Conservation (phyloP, 2,888 invertebrate species). For the Oxyscelio sp. region DNA sequence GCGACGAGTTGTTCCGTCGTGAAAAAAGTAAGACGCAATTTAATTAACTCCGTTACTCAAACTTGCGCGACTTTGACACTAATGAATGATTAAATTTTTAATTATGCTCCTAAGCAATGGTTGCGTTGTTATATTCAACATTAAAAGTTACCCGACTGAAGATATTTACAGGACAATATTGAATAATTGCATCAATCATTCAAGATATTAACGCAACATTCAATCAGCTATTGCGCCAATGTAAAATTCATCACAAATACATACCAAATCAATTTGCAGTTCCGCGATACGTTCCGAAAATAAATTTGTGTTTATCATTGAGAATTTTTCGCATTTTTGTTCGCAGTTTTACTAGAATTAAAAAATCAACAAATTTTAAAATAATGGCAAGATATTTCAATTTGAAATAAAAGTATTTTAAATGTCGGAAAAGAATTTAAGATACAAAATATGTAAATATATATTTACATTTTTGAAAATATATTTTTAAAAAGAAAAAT, state of each 20-base stretch:
- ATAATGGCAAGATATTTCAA: too few relatives aligned
- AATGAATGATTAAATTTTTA: conserved; percentile 1
- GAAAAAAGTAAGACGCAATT: background rate
- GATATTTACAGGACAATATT: background rate
- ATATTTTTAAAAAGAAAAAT: too few relatives aligned
- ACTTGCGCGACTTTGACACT: background rate
- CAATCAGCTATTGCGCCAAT: background rate
- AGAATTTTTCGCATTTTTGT: too few relatives aligned
- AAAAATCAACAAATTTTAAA: too few relatives aligned
- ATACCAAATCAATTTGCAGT: background rate
- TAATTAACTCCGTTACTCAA: background rate
- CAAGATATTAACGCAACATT: background rate
- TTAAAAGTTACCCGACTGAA: background rate
- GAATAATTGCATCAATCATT: background rate
- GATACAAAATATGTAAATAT: too few relatives aligned
- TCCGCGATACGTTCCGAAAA: too few relatives aligned
- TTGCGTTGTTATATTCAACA: background rate
- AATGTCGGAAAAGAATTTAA: too few relatives aligned
- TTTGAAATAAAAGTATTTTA: too few relatives aligned
- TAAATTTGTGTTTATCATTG: too few relatives aligned
- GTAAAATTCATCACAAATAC: background rate
- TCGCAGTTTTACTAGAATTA: too few relatives aligned
- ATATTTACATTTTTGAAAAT: too few relatives aligned
- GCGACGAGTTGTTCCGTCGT: background rate
- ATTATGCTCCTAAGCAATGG: background rate